Evolutionary conservation across 2,113 vertebrate genomes (phyloP).

Genomic region (Harpagus bidentatus): DNA sequence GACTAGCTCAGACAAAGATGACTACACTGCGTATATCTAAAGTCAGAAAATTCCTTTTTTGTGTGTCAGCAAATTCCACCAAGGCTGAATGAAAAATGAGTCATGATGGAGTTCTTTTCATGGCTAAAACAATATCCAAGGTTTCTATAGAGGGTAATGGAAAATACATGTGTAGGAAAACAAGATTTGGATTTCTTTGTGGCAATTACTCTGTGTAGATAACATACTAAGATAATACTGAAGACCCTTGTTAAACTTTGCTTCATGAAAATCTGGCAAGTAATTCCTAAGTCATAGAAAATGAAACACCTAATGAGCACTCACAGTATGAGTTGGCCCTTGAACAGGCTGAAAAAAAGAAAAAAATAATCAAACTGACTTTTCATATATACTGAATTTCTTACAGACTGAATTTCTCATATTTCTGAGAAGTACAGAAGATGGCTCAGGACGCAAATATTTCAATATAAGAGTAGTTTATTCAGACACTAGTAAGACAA

Average conservation of each 20-base stretch:
- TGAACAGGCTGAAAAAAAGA: background rate
- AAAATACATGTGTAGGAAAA: background rate
- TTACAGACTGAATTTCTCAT: background rate
- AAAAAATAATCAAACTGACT: background rate
- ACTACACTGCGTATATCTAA: background rate
- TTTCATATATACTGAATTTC: background rate
- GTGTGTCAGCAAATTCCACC: background rate
- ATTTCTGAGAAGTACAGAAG: background rate
- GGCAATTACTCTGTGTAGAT: background rate
- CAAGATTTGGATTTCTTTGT: background rate
- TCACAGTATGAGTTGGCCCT: background rate
- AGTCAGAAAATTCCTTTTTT: background rate
- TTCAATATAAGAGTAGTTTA: background rate
- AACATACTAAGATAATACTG: background rate
- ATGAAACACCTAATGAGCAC: background rate
- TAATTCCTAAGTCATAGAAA: background rate
- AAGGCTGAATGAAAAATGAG: background rate
- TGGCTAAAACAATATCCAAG: background rate
- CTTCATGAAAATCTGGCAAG: background rate
- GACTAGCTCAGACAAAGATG: background rate
- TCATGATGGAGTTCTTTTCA: background rate
- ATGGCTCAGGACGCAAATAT: background rate
- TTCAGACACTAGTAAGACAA: background rate
- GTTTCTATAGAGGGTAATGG: background rate
- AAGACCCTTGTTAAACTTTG: background rate